phyloP scores from a whole-genome alignment of 1,140 invertebrate species.

The Drosophila bipectinata region DNA sequence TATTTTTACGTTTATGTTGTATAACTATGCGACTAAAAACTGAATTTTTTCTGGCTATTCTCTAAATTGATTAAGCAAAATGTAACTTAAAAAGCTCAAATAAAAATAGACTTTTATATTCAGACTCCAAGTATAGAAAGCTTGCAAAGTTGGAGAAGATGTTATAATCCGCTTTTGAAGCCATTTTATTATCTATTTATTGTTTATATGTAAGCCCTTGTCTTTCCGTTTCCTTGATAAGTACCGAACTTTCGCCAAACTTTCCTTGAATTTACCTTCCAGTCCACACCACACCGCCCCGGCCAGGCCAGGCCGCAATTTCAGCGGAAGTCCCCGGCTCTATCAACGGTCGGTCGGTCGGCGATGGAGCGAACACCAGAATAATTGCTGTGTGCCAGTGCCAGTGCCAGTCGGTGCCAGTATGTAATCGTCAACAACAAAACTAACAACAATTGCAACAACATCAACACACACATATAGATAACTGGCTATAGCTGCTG shows the following conservation, averaged over 20 bases:
- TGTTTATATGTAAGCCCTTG: not conserved
- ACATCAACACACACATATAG: conserved; percentile 56
- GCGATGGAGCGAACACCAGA: conserved; percentile 52
- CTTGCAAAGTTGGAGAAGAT: not conserved
- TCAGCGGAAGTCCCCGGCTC: conserved; percentile 64
- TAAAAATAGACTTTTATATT: too few relatives aligned
- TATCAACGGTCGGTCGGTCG: conserved; percentile 57
- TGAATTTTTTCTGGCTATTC: too few relatives aligned
- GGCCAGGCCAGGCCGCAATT: not conserved
- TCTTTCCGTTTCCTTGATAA: not conserved
- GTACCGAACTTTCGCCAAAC: conserved; percentile 27
- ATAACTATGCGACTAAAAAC: too few relatives aligned
- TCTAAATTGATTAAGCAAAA: too few relatives aligned
- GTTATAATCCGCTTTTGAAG: not conserved
- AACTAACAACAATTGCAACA: conserved; percentile 42
- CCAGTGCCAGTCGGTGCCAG: conserved; percentile 77
- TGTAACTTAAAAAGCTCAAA: too few relatives aligned
- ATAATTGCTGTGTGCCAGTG: conserved; percentile 58
- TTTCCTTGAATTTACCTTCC: conserved; percentile 37
- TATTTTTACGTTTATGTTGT: too few relatives aligned
- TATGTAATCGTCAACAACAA: conserved; percentile 66
- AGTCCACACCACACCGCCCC: not conserved
- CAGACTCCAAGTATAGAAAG: too few relatives aligned
- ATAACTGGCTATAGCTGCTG: conserved; percentile 44
- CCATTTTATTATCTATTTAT: not conserved